Conservation (phyloP, 2,113 vertebrate genomes). For the Numida meleagris region DNA sequence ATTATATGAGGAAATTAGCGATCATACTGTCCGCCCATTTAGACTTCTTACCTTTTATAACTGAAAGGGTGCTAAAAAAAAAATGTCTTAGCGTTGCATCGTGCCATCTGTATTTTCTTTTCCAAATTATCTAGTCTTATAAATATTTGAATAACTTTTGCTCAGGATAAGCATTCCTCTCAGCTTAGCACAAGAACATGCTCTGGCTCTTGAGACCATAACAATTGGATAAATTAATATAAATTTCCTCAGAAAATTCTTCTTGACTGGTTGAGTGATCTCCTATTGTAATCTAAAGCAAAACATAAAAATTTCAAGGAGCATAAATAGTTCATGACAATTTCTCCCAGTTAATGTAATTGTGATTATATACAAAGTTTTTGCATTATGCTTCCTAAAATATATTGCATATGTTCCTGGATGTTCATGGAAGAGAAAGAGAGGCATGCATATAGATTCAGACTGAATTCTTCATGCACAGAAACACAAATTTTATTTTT, state of each 20-base stretch:
- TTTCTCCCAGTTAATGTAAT: constrained; percentile 76
- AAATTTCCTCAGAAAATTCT: constrained; percentile 80
- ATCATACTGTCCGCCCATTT: background rate
- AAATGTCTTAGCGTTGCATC: constrained; percentile 15
- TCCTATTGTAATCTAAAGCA: constrained; percentile 63
- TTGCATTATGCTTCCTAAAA: constrained; percentile 45
- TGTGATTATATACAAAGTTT: constrained; percentile 69
- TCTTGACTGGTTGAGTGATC: constrained; percentile 75
- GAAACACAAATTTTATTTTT: background rate
- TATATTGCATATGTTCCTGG: background rate
- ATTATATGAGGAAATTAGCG: background rate
- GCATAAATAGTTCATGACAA: constrained; percentile 61
- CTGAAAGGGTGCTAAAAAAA: constrained; percentile 15
- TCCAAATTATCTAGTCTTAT: constrained; percentile 77
- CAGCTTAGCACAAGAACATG: constrained; percentile 67
- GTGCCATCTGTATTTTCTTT: constrained; percentile 77
- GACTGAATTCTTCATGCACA: background rate
- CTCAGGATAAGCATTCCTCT: constrained; percentile 76
- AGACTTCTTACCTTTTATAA: constrained; percentile 43
- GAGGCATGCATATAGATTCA: background rate
- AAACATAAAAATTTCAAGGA: constrained; percentile 69
- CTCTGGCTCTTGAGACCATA: constrained; percentile 74
- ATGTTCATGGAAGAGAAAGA: background rate
- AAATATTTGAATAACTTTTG: constrained; percentile 82
- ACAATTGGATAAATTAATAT: constrained; percentile 81